Evolutionary conservation across 2,888 invertebrate species (phyloP).

Genomic region (Alcis repandata): DNA sequence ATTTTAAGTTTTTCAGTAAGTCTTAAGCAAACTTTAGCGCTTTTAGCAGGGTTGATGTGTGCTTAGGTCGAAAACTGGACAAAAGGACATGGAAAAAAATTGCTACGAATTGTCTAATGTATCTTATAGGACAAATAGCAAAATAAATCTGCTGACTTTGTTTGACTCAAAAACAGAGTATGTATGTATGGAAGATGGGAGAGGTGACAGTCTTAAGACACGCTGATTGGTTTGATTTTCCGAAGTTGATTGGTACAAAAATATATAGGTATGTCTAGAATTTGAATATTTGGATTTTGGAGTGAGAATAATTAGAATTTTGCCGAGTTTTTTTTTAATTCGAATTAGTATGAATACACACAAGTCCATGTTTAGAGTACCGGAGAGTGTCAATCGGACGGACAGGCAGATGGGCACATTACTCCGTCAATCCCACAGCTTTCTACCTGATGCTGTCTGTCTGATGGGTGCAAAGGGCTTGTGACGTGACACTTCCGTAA

Average conservation of each 20-base stretch:
- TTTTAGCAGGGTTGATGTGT: background rate
- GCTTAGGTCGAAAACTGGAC: background rate
- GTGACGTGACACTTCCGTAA: constrained; percentile 12
- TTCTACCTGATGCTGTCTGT: constrained; percentile 49
- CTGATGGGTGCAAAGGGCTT: constrained; percentile 19
- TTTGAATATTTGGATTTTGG: background rate
- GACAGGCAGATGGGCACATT: constrained; percentile 56
- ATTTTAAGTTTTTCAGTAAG: background rate
- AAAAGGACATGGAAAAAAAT: background rate
- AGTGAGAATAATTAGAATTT: background rate
- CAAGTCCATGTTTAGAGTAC: background rate
- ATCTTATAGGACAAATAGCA: no score
- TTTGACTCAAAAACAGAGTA: no score
- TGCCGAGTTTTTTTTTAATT: background rate
- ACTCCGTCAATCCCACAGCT: constrained; percentile 34
- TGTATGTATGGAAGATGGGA: no score
- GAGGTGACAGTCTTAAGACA: background rate
- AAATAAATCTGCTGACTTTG: no score
- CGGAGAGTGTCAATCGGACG: constrained; percentile 31
- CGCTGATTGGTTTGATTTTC: background rate
- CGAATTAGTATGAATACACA: background rate
- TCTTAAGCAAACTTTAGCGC: background rate
- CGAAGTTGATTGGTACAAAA: no score
- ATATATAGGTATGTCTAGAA: no score
- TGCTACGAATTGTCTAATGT: no score